Percentiles rank a stretch among this genome's conserved stretches.
These are phyloP conservation scores for Mesembrinibis cayennensis DNA, from an alignment of 2,113 vertebrate species.

Conservation along the genomic window DNA sequence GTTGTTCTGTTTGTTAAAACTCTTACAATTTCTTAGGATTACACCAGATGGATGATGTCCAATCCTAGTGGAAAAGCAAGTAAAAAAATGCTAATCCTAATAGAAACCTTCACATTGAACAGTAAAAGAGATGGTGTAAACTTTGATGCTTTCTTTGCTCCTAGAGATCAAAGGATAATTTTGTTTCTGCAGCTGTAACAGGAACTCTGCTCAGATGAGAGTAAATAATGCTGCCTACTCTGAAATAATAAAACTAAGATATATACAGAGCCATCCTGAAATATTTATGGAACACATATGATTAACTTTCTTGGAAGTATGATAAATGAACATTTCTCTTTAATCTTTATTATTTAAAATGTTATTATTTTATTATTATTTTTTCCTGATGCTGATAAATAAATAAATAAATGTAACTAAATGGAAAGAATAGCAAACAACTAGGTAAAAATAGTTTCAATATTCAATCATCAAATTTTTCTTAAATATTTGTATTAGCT, in stretches of 20 bases:
- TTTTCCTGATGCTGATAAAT: background rate
- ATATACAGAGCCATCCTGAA: background rate
- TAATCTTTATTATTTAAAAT: background rate
- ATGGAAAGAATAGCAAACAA: background rate
- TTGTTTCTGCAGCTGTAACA: background rate
- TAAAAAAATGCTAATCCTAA: background rate
- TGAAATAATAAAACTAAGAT: background rate
- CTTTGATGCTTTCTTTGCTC: background rate
- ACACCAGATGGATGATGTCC: background rate
- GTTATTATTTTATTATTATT: background rate
- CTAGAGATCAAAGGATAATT: background rate
- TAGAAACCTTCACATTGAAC: background rate
- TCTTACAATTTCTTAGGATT: background rate
- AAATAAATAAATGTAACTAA: background rate
- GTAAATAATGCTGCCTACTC: background rate
- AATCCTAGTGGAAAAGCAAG: conserved; percentile 38
- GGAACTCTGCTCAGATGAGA: background rate
- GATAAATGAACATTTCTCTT: background rate
- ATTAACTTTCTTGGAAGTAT: background rate
- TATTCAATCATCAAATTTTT: background rate
- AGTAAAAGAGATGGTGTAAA: background rate
- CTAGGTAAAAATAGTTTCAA: background rate
- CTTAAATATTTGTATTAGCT: background rate
- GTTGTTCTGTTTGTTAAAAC: background rate
- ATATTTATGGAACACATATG: background rate